Base-by-base conservation (phyloP, 2,797 vertebrate genomes). In the Pipistrellus pygmaeus region DNA sequence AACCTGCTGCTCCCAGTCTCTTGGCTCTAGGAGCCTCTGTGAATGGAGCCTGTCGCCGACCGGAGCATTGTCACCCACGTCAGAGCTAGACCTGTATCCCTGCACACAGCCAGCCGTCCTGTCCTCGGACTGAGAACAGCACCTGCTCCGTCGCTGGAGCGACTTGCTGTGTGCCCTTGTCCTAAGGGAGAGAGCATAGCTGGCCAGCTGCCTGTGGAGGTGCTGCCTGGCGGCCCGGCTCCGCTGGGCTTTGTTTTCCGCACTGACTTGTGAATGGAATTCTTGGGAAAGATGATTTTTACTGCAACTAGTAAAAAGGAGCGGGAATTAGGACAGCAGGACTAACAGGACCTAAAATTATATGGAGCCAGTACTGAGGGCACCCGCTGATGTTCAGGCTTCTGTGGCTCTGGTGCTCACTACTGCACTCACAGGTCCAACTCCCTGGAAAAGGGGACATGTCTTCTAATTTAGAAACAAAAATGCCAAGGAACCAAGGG, bases 291-390 rank as follows among this genome's bases (percentile, higher is more conserved):
- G 71, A 57, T 14, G 15, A 81, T 46, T 32, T 73, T 53, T 57
- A 23, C 3, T 55, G 46, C 44, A 73, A 71, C 71, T 73, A 35
- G 38, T 82, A 82, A 94, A 96, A 96, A 91, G 83, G 90, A 30
- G 60, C 81, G 93, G 71, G 27, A 62, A 95, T 35, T 21, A 71
- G 85, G 30, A 57, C 6, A 25, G 32, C 8, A 83, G 35, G 21
- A 90, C 32, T 6, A 60, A 71, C 2, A 8, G 9, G 35, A 32
- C 14, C 30, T 23, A 57, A 60, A 57, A 81, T 73, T 20, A 23
- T 17, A 82, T 8, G 51, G 57, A 53, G 6, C 77, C 66, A 81
- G 77, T 23, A 32, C 3, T 35, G 72, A 95, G 81, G 55, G 30
- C 13, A 71, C 23, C 80, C 77, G 46, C 23, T 20, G 18, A 94